phyloP scores from a whole-genome alignment of 2,113 vertebrate species.

The Sorex fumeus region DNA sequence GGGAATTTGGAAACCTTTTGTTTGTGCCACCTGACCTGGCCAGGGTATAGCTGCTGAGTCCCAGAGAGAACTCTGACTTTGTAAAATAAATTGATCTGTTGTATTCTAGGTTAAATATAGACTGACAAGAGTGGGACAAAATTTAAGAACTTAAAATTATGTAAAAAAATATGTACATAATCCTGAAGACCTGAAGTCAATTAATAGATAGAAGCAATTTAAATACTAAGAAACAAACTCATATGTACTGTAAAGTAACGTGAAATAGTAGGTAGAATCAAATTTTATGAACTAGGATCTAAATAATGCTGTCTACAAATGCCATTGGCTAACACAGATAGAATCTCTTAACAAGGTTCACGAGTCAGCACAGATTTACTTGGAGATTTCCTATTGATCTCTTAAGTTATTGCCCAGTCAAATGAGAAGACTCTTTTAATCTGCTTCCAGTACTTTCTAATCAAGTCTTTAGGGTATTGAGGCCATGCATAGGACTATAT shows the following conservation, averaged over 20 bases:
- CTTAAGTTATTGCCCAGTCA: neutral
- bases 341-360: neutral
- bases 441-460: neutral
- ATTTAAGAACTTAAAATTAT: slow-evolving; percentile 58
- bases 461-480: neutral
- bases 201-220: neutral
- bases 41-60: neutral
- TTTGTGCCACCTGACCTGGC: neutral
- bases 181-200: neutral
- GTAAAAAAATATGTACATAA: slow-evolving; percentile 26
- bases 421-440: neutral
- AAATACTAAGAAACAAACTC: neutral
- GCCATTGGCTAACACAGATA: neutral
- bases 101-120: slow-evolving; percentile 17
- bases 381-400: neutral
- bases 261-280: neutral
- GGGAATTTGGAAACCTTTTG: too few relatives aligned
- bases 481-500: neutral
- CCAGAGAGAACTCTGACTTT: neutral
- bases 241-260: neutral
- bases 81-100: slow-evolving; percentile 31
- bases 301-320: neutral
- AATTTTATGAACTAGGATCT: neutral
- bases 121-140: slow-evolving; percentile 41
- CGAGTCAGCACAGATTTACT: neutral